Evolutionary conservation across 2,888 invertebrate genomes (phyloP).

Genomic region (Oxycera nigricornis): DNA sequence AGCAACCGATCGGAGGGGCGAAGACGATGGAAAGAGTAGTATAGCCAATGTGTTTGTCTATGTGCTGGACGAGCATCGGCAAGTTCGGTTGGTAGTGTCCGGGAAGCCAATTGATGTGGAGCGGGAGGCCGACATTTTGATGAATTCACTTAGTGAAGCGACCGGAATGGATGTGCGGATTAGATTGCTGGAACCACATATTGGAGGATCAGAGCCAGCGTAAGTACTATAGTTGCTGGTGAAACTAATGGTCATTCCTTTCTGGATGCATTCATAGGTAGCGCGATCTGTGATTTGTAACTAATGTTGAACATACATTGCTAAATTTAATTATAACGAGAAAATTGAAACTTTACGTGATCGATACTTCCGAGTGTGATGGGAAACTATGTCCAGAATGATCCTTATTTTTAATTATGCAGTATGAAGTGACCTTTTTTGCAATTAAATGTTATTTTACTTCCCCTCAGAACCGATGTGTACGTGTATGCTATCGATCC

Average conservation of each 20-base stretch:
- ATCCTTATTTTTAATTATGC: not conserved
- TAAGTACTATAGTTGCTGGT: conserved; percentile 50
- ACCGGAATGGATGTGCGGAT: conserved; percentile 82
- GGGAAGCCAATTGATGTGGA: conserved; percentile 80
- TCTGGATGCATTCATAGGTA: not conserved
- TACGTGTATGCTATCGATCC: conserved; percentile 87
- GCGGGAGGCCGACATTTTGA: conserved; percentile 73
- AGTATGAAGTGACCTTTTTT: not conserved
- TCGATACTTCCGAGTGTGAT: too few relatives aligned
- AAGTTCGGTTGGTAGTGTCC: conserved; percentile 79
- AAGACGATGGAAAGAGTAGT: conserved; percentile 81
- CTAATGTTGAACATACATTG: too few relatives aligned
- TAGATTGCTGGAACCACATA: conserved; percentile 78
- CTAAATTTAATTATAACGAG: not conserved
- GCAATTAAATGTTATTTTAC: not conserved
- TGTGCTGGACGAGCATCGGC: conserved; percentile 80
- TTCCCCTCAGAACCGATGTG: conserved; percentile 77
- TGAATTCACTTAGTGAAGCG: conserved; percentile 71
- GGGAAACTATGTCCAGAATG: too few relatives aligned
- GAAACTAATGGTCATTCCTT: not conserved
- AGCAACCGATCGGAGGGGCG: conserved; percentile 81
- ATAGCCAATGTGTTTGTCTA: conserved; percentile 88
- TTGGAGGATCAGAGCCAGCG: conserved; percentile 63
- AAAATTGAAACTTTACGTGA: too few relatives aligned
- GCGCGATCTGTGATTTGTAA: too few relatives aligned